These are phyloP conservation scores for Dufourea novaeangliae DNA, from an alignment of 1,140 invertebrate genomes.

Conservation along the genomic window DNA sequence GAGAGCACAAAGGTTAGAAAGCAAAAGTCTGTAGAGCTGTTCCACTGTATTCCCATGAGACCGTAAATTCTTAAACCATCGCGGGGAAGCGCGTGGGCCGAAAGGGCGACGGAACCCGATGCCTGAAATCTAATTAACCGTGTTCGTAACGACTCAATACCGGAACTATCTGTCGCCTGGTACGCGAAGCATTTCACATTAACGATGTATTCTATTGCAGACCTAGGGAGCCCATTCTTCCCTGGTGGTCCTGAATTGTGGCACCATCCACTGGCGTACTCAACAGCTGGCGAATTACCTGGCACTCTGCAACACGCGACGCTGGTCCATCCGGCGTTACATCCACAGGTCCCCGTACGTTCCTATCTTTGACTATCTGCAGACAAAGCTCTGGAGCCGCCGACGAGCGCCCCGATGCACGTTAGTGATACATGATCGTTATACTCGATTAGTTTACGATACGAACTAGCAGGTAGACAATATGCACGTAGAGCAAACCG, in stretches of 20 bases:
- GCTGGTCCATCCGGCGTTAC: conserved; percentile 96
- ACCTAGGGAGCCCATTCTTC: conserved; percentile 96
- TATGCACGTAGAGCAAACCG: conserved; percentile 1
- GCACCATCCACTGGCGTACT: conserved; percentile 95
- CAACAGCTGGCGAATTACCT: conserved; percentile 90
- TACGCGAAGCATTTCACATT: conserved; percentile 34
- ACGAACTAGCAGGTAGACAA: conserved; percentile 38
- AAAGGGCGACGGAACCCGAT: neutral
- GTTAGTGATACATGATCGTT: conserved; percentile 79
- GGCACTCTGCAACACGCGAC: conserved; percentile 92
- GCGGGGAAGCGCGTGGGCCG: no score
- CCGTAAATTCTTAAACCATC: neutral
- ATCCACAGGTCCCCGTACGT: conserved; percentile 97
- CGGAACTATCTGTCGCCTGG: neutral
- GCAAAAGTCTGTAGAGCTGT: no score
- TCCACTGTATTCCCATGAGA: no score
- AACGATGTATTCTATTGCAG: conserved; percentile 83
- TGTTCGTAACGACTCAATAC: neutral
- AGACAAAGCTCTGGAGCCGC: conserved; percentile 88
- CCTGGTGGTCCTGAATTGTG: conserved; percentile 95
- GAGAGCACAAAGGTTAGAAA: no score
- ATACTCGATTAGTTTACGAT: conserved; percentile 66
- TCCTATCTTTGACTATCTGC: conserved; percentile 98
- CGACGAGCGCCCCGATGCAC: conserved; percentile 83
- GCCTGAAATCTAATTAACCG: no score